Conservation (phyloP, 2,113 vertebrate species). For the Halichoerus grypus region DNA sequence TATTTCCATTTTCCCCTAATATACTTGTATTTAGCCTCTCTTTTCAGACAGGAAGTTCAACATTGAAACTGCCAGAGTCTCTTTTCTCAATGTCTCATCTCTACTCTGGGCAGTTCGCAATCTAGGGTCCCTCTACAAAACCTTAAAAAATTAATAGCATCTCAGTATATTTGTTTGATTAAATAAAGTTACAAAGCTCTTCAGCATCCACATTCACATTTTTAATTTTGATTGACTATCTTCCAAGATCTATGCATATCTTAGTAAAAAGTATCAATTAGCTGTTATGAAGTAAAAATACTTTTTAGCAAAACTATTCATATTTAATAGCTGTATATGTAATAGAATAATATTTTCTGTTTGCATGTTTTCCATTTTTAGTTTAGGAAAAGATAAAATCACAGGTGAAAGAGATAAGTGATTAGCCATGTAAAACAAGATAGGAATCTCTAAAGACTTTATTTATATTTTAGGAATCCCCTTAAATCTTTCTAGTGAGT, state of each 20-base stretch:
- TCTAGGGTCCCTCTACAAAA: background rate
- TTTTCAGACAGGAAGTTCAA: background rate
- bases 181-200: conserved; percentile 14
- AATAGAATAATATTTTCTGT: background rate
- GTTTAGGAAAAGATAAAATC: background rate
- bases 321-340: background rate
- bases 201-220: background rate
- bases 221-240: background rate
- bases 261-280: background rate
- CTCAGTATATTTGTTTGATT: background rate
- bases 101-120: background rate
- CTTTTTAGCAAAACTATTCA: background rate
- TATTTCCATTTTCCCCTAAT: background rate
- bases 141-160: background rate
- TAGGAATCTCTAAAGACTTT: background rate
- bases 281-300: conserved; percentile 3
- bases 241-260: conserved; percentile 19
- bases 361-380: background rate
- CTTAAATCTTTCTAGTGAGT: background rate
- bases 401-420: background rate
- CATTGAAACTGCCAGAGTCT: background rate
- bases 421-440: background rate
- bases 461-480: background rate
- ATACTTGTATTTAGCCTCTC: background rate
- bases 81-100: background rate